Evolutionary conservation across 2,888 invertebrate genomes (phyloP), one percentile per base, ranked within the genome.

Genomic region (Mythimna vitellina): DNA sequence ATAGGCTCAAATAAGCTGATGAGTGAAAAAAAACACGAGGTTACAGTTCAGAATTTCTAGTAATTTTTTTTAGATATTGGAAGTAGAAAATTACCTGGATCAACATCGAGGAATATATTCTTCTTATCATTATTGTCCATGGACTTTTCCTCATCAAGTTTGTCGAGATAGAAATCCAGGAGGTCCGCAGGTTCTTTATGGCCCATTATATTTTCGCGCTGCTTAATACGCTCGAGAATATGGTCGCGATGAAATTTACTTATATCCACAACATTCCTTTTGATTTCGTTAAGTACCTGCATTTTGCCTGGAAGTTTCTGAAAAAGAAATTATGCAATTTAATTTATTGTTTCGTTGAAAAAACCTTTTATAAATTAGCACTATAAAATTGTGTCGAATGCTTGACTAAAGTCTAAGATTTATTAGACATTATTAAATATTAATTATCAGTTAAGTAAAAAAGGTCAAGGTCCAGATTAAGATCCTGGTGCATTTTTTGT

Each of bases 231-330:
- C 20, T 72, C 73, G 4, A 53, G 62, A 12, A 91, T 66, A 49
- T 86, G 86, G 20, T 86, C 78, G 1, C 66, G 79, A 46, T 92
- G 92, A 64, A 92, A 92, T 57, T 85, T 79, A 73, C 90, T 87
- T 8, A 91, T 76, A 35, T 89, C 87, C 32, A 81, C 62, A 9
- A 91, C 76, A 88, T 94, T 97, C 91, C 93, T 94, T 89, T 73
- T 95, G 89, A 85, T 97, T 96, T 92, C 97, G 22, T 89, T 73
- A 7, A 92, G 54, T 0, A 91, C 86, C 1, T 74, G 83, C 67
- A 80, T 86, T 76, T 92, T 92, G 0, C 92, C 91, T 0, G 92
- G 92, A 38, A 92, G 72, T 65, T 82, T 82, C 92, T 92, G 79
- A 66, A 77, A 82, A 54, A 64, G 0, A 57, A 76, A 66, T 53